Base-by-base conservation (phyloP, 2,888 invertebrate species). In the Zygothrica quintamaculata region DNA sequence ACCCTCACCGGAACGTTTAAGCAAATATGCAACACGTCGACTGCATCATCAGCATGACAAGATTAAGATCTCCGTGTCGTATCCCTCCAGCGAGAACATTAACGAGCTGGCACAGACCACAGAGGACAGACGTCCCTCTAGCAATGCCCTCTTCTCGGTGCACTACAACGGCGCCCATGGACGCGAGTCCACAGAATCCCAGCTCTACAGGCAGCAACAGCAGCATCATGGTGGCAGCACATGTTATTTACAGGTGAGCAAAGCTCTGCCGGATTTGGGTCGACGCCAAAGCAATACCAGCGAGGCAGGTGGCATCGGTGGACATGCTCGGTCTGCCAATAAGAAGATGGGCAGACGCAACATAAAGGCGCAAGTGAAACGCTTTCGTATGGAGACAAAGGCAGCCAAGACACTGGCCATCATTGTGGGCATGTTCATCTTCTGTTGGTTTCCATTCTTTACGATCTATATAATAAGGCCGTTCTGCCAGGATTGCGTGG, bases 371-470 rank as follows among this genome's bases (percentile, higher is more conserved):
- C 95, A 96, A 93, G 97, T 97, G 67, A 97, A 97, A 90, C 94
- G 97, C 43, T 97, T 97, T 90, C 94, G 96, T 3, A 97, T 97
- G 95, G 98, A 99, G 90, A 98, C 98, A 0, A 98, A 98, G 92
- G 98, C 98, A 0, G 98, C 98, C 1, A 98, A 98, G 91, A 98
- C 98, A 0, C 92, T 99, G 50, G 98, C 97, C 64, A 98, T 99
- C 73, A 99, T 99, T 70, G 98, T 99, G 2, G 99, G 99, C 0
- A 96, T 98, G 40, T 99, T 99, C 92, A 97, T 98, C 55, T 94
- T 96, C 87, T 99, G 99, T 91, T 99, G 99, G 99, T 93, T 98
- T 56, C 98, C 98, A 0, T 99, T 99, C 92, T 98, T 99, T 92
- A 97, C 97, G 40, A 96, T 98, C 92, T 98, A 98, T 91, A 93